A percentile compares a stretch with the other conserved stretches of the same genome.
Conservation (phyloP, 2,113 vertebrate species). For the Macroglossus sobrinus region DNA sequence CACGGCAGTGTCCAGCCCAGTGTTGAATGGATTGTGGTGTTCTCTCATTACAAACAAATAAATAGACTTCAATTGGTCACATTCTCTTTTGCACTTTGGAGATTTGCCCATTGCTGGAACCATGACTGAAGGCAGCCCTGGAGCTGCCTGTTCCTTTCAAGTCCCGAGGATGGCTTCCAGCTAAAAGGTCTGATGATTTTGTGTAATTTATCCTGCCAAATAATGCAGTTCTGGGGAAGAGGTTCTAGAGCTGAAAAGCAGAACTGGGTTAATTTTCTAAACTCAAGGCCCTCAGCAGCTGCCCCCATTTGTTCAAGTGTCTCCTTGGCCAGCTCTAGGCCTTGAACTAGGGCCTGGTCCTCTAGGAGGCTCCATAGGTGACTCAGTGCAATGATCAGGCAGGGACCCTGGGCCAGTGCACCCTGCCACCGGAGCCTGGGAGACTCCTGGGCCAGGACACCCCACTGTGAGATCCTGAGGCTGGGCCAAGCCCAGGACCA, state of each 20-base stretch:
- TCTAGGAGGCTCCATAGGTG: not conserved
- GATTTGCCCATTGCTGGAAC: too few species aligned
- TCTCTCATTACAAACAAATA: constrained; percentile 59
- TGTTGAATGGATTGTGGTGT: constrained; percentile 58
- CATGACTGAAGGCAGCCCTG: not conserved
- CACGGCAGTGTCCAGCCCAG: constrained; percentile 48
- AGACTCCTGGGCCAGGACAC: not conserved
- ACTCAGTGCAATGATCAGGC: not conserved
- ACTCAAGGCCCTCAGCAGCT: not conserved
- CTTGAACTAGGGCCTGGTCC: not conserved
- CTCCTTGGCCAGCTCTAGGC: not conserved
- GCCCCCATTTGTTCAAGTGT: not conserved
- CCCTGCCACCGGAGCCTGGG: not conserved
- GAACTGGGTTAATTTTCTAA: not conserved
- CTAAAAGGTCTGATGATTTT: not conserved
- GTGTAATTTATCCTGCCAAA: not conserved
- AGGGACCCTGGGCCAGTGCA: not conserved
- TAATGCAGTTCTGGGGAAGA: not conserved
- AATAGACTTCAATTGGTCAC: constrained; percentile 39
- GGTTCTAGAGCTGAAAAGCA: not conserved
- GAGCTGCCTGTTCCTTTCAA: not conserved
- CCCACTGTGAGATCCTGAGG: not conserved
- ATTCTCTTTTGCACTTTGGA: not conserved
- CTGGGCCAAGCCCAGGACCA: not conserved
- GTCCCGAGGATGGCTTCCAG: not conserved